A percentile compares a stretch with the other conserved stretches of the same genome.
Conservation (phyloP, 2,888 invertebrate genomes). For the Chesias legatella region DNA sequence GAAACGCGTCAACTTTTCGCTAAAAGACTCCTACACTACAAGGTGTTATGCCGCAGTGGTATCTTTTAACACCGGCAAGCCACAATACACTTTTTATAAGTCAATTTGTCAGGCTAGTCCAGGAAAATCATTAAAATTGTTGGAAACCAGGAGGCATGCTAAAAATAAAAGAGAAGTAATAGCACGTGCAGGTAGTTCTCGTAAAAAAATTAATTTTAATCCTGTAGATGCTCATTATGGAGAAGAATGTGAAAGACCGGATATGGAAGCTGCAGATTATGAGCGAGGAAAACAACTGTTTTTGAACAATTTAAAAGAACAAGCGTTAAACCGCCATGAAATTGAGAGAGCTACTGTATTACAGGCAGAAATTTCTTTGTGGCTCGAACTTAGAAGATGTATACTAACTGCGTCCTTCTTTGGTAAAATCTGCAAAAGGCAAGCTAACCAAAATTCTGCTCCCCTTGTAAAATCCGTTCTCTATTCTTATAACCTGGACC, state of each 20-base stretch:
- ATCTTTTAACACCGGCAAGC: slow-evolving; percentile 17
- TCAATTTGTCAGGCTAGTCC: slow-evolving; percentile 10
- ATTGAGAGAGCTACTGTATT: slow-evolving; percentile 17
- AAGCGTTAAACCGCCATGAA: slow-evolving; percentile 8
- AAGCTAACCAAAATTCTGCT: slow-evolving; percentile 4
- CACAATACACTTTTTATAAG: slow-evolving; percentile 16
- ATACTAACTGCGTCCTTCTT: slow-evolving; percentile 1
- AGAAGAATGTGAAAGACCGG: slow-evolving; percentile 10
- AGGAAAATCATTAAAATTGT: slow-evolving; percentile 12
- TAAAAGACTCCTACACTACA: slow-evolving; percentile 24
- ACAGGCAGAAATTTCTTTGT: slow-evolving; percentile 8
- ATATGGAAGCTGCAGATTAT: slow-evolving; percentile 11
- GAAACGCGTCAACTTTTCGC: slow-evolving; percentile 23
- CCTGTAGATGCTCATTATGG: slow-evolving; percentile 14
- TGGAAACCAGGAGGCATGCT: slow-evolving; percentile 3
- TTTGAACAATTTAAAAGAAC: slow-evolving; percentile 9
- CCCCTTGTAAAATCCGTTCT: slow-evolving; percentile 14
- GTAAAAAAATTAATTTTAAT: slow-evolving; percentile 3
- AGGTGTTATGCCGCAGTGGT: slow-evolving; percentile 22
- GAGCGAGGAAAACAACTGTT: slow-evolving; percentile 9
- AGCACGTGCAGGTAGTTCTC: slow-evolving; percentile 1
- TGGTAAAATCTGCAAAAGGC: slow-evolving; percentile 1
- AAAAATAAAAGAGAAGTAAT: slow-evolving; percentile 7
- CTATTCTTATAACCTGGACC: slow-evolving; percentile 7
- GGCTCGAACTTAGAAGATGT: slow-evolving; percentile 3